Conservation (phyloP, 2,888 invertebrate genomes). For the Phalera bucephala region DNA sequence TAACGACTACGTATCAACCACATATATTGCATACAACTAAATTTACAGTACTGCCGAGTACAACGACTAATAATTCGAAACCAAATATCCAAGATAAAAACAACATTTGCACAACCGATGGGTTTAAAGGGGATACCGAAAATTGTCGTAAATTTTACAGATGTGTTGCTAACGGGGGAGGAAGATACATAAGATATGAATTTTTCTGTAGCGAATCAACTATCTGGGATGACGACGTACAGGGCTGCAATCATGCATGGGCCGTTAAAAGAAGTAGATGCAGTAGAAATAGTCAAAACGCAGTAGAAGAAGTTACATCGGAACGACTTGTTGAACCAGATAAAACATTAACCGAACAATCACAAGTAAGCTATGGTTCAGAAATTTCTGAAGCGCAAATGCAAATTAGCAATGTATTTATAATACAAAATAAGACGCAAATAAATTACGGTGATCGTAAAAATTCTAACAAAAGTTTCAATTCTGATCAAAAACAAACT, state of each 20-base stretch:
- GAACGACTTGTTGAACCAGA: slow-evolving; percentile 5
- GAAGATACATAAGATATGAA: slow-evolving; percentile 86
- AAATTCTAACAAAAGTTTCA: slow-evolving; percentile 18
- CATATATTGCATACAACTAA: slow-evolving; percentile 6
- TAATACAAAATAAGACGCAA: slow-evolving; percentile 55
- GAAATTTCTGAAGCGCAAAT: slow-evolving; percentile 49
- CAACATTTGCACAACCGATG: slow-evolving; percentile 83
- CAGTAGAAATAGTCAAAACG: slow-evolving; percentile 37
- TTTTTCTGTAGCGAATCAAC: slow-evolving; percentile 90
- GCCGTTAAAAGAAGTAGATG: slow-evolving; percentile 76
- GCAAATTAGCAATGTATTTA: slow-evolving; percentile 44
- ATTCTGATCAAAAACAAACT: slow-evolving; percentile 46
- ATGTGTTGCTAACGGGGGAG: slow-evolving; percentile 86
- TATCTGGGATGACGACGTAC: slow-evolving; percentile 88
- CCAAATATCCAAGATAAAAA: slow-evolving; percentile 30
- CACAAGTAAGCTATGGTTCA: slow-evolving; percentile 47
- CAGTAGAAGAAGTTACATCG: not conserved
- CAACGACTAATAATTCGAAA: slow-evolving; percentile 3
- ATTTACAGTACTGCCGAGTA: slow-evolving; percentile 15
- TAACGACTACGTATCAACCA: not conserved
- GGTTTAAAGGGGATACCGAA: slow-evolving; percentile 87
- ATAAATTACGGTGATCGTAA: slow-evolving; percentile 41
- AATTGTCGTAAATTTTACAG: slow-evolving; percentile 91
- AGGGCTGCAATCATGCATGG: slow-evolving; percentile 89
- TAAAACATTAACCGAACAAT: slow-evolving; percentile 40